Percentiles rank a stretch among this genome's conserved stretches.
These are phyloP conservation scores for Aphidius colemani DNA, from an alignment of 2,888 invertebrate genomes.

Conservation along the genomic window DNA sequence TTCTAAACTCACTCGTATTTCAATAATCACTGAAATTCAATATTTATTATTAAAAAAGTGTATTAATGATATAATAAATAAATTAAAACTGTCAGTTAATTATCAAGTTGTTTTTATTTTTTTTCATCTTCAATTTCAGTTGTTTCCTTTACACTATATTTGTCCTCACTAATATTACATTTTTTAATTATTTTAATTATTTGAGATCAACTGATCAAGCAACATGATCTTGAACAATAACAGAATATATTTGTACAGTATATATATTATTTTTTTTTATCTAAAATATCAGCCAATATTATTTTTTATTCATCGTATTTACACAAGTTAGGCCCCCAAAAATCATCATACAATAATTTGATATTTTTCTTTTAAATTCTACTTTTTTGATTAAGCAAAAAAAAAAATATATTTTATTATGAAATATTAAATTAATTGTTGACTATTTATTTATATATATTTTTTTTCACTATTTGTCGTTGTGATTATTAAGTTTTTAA, in stretches of 20 bases:
- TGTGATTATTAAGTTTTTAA: not conserved
- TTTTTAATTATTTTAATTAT: not conserved
- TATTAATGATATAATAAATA: no score
- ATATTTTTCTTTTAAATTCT: no score
- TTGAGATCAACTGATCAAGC: not conserved
- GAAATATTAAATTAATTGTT: not conserved
- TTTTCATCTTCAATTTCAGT: not conserved
- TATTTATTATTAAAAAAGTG: no score
- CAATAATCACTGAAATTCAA: no score
- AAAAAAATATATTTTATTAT: not conserved
- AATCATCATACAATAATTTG: not conserved
- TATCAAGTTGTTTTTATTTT: no score
- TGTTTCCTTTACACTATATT: not conserved
- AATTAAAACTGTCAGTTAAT: no score
- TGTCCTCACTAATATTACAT: not conserved
- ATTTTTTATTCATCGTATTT: not conserved
- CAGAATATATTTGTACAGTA: not conserved
- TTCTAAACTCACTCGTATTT: no score
- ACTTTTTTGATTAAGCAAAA: no score
- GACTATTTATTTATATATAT: conserved; percentile 2
- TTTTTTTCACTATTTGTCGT: not conserved
- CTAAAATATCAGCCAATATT: conserved; percentile 4
- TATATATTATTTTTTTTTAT: not conserved
- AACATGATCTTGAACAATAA: not conserved
- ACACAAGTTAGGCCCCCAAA: not conserved